A percentile compares a stretch with the other conserved stretches of the same genome.
Evolutionary conservation across 2,888 invertebrate species (phyloP).

Genomic region (Heteropelma amictum): DNA sequence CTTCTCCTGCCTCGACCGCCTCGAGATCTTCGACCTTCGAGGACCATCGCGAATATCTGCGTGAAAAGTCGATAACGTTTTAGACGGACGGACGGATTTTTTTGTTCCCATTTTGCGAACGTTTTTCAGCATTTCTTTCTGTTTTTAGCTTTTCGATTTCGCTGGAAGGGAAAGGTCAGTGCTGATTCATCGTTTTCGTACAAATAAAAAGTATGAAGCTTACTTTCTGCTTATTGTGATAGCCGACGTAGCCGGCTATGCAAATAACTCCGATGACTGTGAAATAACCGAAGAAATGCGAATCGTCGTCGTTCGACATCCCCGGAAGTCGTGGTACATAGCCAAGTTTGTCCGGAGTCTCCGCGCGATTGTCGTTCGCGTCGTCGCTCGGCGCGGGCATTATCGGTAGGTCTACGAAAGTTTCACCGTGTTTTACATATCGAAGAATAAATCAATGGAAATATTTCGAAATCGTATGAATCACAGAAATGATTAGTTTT

Average conservation of each 20-base stretch:
- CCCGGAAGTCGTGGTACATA: slow-evolving; percentile 36
- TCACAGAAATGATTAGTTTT: no score
- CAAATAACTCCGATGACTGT: slow-evolving; percentile 81
- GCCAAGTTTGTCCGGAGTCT: slow-evolving; percentile 12
- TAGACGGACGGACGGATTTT: no score
- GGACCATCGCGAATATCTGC: slow-evolving; percentile 82
- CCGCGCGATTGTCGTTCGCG: background rate
- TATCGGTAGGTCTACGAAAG: slow-evolving; percentile 18
- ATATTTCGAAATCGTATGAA: no score
- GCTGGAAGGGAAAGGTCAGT: no score
- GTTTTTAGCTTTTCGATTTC: no score
- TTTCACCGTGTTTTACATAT: background rate
- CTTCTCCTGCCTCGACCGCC: slow-evolving; percentile 78
- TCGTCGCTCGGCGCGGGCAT: slow-evolving; percentile 3
- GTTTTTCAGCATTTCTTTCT: no score
- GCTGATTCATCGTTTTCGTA: no score
- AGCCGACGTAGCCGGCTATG: slow-evolving; percentile 82
- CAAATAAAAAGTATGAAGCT: slow-evolving; percentile 14
- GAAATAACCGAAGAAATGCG: slow-evolving; percentile 85
- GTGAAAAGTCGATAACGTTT: no score
- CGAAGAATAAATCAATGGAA: background rate
- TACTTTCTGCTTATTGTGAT: slow-evolving; percentile 84
- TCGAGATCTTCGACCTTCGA: slow-evolving; percentile 81
- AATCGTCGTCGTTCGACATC: slow-evolving; percentile 79
- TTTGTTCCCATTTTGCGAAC: no score